These are phyloP conservation scores for Merluccius polli DNA, from an alignment of 2,797 vertebrate genomes.

Conservation along the genomic window DNA sequence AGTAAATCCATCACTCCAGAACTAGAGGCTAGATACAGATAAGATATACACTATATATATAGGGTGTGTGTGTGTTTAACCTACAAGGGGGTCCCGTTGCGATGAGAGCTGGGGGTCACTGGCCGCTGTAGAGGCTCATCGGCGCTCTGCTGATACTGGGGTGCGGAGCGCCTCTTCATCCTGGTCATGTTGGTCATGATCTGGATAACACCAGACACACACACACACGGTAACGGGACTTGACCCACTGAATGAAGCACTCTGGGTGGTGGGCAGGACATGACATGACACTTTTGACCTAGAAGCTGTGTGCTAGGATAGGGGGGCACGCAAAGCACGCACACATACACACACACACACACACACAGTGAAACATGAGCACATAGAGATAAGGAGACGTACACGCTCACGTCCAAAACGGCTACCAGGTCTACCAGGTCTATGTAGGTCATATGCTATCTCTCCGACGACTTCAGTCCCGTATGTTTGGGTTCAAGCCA, in stretches of 20 bases:
- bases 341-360: not conserved
- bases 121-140: slow-evolving; percentile 87
- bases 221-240: not conserved
- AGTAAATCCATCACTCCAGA: not conserved
- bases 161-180: slow-evolving; percentile 70
- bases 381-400: not conserved
- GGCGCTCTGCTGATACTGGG: slow-evolving; percentile 56
- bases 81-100: slow-evolving; percentile 55
- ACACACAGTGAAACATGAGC: not conserved
- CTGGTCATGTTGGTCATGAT: slow-evolving; percentile 92
- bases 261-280: not conserved
- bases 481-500: no score
- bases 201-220: slow-evolving; percentile 58
- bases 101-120: slow-evolving; percentile 81
- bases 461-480: no score
- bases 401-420: no score
- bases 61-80: slow-evolving; percentile 23
- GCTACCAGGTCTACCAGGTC: not conserved
- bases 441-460: not conserved
- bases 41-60: not conserved
- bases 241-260: not conserved
- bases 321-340: not conserved
- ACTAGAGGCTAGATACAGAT: not conserved
- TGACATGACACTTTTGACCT: not conserved
- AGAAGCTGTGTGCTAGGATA: not conserved